Evolutionary conservation across 2,797 vertebrate genomes (phyloP).

Genomic region (Choloepus didactylus): DNA sequence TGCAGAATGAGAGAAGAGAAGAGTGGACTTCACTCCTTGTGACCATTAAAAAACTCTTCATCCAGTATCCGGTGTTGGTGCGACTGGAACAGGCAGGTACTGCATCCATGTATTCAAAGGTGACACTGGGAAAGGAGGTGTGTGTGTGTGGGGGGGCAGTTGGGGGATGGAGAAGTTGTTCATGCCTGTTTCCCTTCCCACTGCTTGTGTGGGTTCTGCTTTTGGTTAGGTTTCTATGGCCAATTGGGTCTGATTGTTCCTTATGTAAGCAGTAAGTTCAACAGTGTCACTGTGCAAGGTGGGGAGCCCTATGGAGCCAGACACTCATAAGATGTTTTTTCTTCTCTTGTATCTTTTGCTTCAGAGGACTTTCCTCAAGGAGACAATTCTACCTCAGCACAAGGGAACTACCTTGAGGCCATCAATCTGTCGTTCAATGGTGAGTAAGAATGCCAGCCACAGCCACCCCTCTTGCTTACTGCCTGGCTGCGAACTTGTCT

Average conservation of each 20-base stretch:
- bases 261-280: neutral
- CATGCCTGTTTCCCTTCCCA: neutral
- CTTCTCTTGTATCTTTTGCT: slow-evolving; percentile 20
- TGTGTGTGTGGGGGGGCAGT: neutral
- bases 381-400: slow-evolving; percentile 95
- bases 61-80: slow-evolving; percentile 97
- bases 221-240: slow-evolving; percentile 7
- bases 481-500: neutral
- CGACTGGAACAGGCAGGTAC: slow-evolving; percentile 96
- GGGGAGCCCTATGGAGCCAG: neutral
- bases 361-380: slow-evolving; percentile 95
- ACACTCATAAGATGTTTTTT: neutral
- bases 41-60: slow-evolving; percentile 99
- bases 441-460: slow-evolving; percentile 81
- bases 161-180: neutral
- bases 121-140: neutral
- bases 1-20: slow-evolving; percentile 97
- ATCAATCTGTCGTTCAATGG: slow-evolving; percentile 99
- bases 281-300: neutral
- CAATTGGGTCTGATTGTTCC: neutral
- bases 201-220: neutral
- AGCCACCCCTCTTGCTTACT: neutral
- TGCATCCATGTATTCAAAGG: neutral
- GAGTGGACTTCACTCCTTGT: slow-evolving; percentile 97
- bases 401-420: slow-evolving; percentile 98